These are phyloP conservation scores for Monomorium pharaonis DNA, from an alignment of 1,140 invertebrate genomes.

Conservation along the genomic window DNA sequence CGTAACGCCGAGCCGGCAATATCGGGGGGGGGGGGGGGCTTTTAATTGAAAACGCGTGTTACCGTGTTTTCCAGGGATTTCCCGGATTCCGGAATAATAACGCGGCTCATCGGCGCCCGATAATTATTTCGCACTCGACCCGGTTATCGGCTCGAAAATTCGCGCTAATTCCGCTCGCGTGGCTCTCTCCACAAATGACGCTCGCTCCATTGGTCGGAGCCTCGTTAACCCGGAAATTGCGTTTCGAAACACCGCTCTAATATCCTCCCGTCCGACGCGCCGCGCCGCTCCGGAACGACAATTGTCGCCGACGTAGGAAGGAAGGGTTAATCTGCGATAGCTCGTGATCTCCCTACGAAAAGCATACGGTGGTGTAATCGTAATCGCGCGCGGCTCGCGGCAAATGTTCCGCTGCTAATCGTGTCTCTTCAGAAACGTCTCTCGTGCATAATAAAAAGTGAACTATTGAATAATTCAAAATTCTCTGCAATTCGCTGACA, in stretches of 20 bases:
- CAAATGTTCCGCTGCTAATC: neutral
- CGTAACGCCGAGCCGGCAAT: conserved; percentile 31
- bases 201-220: conserved; percentile 38
- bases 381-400: neutral
- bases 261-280: neutral
- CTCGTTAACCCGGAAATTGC: conserved; percentile 63
- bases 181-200: conserved; percentile 48
- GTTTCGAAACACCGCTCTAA: conserved; percentile 56
- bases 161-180: conserved; percentile 54
- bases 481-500: neutral
- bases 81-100: conserved; percentile 62
- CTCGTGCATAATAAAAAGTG: neutral
- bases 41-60: conserved; percentile 65
- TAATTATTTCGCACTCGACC: conserved; percentile 65
- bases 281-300: conserved; percentile 36
- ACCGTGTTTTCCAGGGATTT: conserved; percentile 57
- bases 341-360: conserved; percentile 15
- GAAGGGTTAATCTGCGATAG: conserved; percentile 56
- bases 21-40: conserved; percentile 21
- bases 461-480: neutral
- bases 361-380: conserved; percentile 17
- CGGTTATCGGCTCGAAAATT: conserved; percentile 59
- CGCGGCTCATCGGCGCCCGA: conserved; percentile 57
- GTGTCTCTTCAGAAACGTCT: neutral
- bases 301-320: conserved; percentile 41